A percentile compares a stretch with the other conserved stretches of the same genome.
phyloP scores from a whole-genome alignment of 2,113 vertebrate genomes.

The Dasyornis broadbenti region DNA sequence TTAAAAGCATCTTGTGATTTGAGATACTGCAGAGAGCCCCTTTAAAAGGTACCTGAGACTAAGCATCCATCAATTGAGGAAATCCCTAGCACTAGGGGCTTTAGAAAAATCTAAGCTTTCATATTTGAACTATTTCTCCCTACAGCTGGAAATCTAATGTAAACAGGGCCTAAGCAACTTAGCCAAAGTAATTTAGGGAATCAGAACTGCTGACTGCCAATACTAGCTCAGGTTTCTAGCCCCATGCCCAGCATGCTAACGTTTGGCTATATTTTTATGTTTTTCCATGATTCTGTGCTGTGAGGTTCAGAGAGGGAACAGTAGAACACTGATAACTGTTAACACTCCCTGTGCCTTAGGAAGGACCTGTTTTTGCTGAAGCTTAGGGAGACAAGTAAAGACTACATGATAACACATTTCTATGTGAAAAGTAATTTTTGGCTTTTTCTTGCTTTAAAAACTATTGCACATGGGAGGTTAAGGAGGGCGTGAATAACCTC shows the following conservation, averaged over 20 bases:
- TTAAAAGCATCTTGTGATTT: slow-evolving; percentile 30
- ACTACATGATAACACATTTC: neutral
- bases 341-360: neutral
- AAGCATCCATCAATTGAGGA: neutral
- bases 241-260: neutral
- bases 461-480: neutral
- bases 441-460: neutral
- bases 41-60: slow-evolving; percentile 10
- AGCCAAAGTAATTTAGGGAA: neutral
- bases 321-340: neutral
- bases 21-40: neutral
- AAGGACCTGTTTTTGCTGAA: neutral
- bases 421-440: neutral
- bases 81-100: slow-evolving; percentile 2
- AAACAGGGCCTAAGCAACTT: neutral
- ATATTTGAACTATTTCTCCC: neutral
- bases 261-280: neutral
- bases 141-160: slow-evolving; percentile 16
- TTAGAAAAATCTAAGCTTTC: slow-evolving; percentile 14
- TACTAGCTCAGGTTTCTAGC: slow-evolving; percentile 21
- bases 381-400: neutral
- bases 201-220: slow-evolving; percentile 18
- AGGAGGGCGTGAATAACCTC: neutral
- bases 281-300: neutral
- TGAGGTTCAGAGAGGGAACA: neutral